Conservation (phyloP, 2,888 invertebrate species). For the Sycophila texana region DNA sequence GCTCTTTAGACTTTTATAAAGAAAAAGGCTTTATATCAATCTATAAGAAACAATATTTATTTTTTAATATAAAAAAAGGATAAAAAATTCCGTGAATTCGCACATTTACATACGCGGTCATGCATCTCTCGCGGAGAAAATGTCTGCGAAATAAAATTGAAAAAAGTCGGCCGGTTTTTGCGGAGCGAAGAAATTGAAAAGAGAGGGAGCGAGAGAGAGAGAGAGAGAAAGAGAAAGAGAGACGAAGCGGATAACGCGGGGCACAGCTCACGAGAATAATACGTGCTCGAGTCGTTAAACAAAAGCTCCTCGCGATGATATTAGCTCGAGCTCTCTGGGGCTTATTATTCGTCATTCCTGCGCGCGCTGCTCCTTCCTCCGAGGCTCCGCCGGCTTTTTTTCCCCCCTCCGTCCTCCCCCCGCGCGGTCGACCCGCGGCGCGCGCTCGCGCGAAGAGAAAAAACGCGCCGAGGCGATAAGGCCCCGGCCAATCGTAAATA, state of each 20-base stretch:
- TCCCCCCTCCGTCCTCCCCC: neutral
- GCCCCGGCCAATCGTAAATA: conserved; percentile 54
- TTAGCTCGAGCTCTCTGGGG: conserved; percentile 23
- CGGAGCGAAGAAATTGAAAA: conserved; percentile 41
- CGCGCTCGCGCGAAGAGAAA: conserved; percentile 47
- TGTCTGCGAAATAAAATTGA: too few species aligned
- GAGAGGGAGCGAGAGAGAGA: conserved; percentile 33
- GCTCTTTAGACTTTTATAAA: too few species aligned
- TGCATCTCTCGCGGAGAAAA: too few species aligned
- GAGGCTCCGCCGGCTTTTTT: conserved; percentile 10
- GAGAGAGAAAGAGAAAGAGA: conserved; percentile 21
- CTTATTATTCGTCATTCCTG: conserved; percentile 53
- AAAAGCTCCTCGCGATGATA: conserved; percentile 51
- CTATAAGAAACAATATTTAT: too few species aligned
- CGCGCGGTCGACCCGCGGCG: too few species aligned
- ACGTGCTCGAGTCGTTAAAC: conserved; percentile 53
- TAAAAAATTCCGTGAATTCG: too few species aligned
- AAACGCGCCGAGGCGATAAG: conserved; percentile 48
- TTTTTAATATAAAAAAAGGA: too few species aligned
- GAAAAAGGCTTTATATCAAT: too few species aligned
- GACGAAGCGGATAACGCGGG: conserved; percentile 22
- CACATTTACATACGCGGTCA: too few species aligned
- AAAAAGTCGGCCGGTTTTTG: too few species aligned
- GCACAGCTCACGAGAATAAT: conserved; percentile 22
- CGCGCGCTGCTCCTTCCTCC: conserved; percentile 37